Conservation (phyloP, 2,113 vertebrate species). For the Prinia subflava region DNA sequence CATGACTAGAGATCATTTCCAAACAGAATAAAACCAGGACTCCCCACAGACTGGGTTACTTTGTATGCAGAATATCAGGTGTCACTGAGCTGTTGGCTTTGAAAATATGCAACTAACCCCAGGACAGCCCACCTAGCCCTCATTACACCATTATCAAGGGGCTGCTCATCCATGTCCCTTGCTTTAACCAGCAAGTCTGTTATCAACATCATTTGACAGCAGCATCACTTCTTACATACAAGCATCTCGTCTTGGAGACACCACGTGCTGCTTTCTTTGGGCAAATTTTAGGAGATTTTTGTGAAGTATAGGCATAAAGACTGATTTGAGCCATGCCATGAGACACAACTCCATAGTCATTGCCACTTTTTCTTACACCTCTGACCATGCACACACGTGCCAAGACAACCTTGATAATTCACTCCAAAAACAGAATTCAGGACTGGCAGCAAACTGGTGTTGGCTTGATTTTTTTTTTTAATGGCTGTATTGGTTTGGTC, state of each 20-base stretch:
- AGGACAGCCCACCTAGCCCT: not conserved
- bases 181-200: not conserved
- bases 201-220: not conserved
- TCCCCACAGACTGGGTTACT: not conserved
- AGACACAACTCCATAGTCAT: not conserved
- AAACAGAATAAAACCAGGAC: not conserved
- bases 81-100: not conserved
- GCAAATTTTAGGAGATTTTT: not conserved
- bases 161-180: not conserved
- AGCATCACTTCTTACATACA: not conserved
- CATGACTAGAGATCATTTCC: not conserved
- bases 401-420: not conserved
- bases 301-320: not conserved
- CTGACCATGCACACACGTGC: not conserved
- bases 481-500: not conserved
- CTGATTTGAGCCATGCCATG: not conserved
- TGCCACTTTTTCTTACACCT: not conserved
- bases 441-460: not conserved
- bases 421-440: not conserved
- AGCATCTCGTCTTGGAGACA: not conserved
- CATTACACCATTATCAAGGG: not conserved
- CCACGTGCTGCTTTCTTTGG: not conserved
- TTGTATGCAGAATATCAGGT: not conserved
- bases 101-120: not conserved
- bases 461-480: not conserved